Evolutionary conservation across 2,113 vertebrate species (phyloP).

Genomic region (Rhinoptilus africanus): DNA sequence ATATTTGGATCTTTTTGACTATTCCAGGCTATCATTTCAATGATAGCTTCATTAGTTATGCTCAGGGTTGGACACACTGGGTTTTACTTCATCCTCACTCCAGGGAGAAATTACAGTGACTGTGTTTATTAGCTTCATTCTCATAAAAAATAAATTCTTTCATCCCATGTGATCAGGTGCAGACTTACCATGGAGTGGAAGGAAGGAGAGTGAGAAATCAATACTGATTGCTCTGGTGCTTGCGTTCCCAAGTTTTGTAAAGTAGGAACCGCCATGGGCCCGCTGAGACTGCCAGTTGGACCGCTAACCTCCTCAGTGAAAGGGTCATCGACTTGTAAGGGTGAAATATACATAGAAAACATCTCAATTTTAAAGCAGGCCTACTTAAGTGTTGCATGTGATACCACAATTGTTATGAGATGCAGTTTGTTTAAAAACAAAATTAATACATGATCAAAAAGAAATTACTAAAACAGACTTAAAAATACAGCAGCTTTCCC

Average conservation of each 20-base stretch:
- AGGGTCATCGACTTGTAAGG: background rate
- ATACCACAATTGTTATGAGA: background rate
- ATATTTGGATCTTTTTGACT: background rate
- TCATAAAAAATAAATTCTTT: background rate
- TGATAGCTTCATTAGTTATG: background rate
- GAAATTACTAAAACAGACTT: background rate
- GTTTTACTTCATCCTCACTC: background rate
- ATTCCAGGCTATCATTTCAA: background rate
- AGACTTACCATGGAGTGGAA: background rate
- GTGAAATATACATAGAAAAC: background rate
- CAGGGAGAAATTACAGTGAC: background rate
- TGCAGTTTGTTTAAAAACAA: background rate
- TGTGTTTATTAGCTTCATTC: background rate
- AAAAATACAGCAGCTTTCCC: background rate
- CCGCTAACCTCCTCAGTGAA: background rate
- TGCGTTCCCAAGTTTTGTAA: background rate
- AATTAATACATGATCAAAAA: background rate
- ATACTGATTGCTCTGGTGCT: background rate
- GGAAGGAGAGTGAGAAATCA: background rate
- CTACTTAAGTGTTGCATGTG: background rate
- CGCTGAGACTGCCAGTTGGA: background rate
- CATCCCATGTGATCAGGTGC: background rate
- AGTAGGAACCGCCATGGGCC: background rate
- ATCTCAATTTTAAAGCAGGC: background rate
- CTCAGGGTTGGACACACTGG: background rate